These are phyloP conservation scores for Heliconius hermathena DNA, from an alignment of 1,140 invertebrate species.

Conservation along the genomic window DNA sequence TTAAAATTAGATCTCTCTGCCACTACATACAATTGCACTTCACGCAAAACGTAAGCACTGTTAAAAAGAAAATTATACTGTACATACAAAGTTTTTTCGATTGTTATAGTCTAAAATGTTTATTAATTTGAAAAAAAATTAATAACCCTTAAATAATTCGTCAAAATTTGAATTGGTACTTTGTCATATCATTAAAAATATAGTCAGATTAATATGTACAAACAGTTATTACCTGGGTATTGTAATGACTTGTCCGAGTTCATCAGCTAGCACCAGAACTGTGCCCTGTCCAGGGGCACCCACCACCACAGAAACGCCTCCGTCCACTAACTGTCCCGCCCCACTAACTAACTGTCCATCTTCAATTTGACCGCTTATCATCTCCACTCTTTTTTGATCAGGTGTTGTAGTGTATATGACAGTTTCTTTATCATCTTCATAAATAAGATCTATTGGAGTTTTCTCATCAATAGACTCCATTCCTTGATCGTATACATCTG, in stretches of 20 bases:
- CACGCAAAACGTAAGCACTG: neutral
- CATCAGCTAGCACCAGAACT: conserved; percentile 78
- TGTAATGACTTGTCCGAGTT: conserved; percentile 80
- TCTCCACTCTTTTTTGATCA: conserved; percentile 80
- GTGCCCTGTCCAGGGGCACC: conserved; percentile 74
- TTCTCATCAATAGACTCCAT: conserved; percentile 86
- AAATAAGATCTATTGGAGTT: conserved; percentile 89
- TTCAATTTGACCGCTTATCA: conserved; percentile 79
- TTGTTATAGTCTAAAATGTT: too few species aligned
- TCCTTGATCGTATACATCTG: conserved; percentile 82
- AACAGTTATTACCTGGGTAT: conserved; percentile 73
- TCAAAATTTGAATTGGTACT: too few species aligned
- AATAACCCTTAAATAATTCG: too few species aligned
- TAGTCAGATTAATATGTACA: conserved; percentile 33
- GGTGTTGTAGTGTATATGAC: conserved; percentile 89
- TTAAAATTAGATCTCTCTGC: neutral
- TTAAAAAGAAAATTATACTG: too few species aligned
- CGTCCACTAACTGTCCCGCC: conserved; percentile 70
- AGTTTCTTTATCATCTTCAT: conserved; percentile 90
- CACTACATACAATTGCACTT: neutral
- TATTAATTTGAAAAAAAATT: too few species aligned
- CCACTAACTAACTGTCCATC: conserved; percentile 70
- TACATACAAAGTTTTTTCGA: too few species aligned
- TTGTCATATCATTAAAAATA: too few species aligned
- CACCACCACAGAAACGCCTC: conserved; percentile 78